Evolutionary conservation across 2,888 invertebrate genomes (phyloP).

Genomic region (Celastrina argiolus): DNA sequence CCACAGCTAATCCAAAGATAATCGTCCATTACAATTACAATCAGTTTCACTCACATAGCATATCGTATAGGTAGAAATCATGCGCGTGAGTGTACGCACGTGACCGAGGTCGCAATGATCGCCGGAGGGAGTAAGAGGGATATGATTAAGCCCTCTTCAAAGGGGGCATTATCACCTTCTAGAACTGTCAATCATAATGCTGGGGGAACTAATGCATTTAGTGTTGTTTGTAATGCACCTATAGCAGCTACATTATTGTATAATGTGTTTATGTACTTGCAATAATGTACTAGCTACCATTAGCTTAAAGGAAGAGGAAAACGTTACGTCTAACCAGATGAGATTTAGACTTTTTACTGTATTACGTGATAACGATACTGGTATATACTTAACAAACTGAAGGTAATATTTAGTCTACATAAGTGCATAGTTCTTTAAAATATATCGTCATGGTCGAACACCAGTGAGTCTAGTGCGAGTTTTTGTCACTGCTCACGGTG

Average conservation of each 20-base stretch:
- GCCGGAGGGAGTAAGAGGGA: not conserved
- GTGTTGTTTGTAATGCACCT: not conserved
- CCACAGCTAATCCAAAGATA: not conserved
- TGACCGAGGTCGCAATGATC: not conserved
- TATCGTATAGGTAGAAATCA: conserved; percentile 4
- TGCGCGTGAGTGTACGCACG: not conserved
- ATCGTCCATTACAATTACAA: conserved; percentile 1
- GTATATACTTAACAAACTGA: too few relatives aligned
- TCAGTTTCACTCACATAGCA: conserved; percentile 4
- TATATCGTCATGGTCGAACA: too few relatives aligned
- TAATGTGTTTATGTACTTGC: not conserved
- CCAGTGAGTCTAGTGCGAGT: too few relatives aligned
- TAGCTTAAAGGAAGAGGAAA: not conserved
- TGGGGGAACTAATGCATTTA: not conserved
- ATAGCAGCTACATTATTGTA: not conserved
- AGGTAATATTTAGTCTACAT: too few relatives aligned
- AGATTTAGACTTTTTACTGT: not conserved
- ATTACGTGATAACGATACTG: not conserved
- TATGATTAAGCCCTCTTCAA: not conserved
- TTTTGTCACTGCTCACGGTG: too few relatives aligned
- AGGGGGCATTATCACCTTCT: not conserved
- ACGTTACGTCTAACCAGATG: not conserved
- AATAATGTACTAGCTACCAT: not conserved
- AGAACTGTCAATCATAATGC: too few relatives aligned
- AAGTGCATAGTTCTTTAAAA: too few relatives aligned